phyloP scores from a whole-genome alignment of 2,797 vertebrate species.

The Thripadectes ignobilis region DNA sequence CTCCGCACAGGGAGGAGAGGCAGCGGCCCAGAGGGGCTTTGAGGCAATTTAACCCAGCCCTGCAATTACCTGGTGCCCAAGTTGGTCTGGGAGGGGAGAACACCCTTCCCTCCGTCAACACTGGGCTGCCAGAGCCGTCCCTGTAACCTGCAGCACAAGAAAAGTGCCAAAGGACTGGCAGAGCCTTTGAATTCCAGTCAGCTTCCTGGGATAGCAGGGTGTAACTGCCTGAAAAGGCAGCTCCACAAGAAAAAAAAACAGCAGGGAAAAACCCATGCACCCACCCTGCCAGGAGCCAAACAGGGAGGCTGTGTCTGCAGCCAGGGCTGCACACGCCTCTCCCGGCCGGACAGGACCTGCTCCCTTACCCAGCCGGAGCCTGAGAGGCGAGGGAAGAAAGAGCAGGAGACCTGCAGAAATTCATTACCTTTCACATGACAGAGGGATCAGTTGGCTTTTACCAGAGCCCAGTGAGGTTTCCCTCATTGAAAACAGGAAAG shows the following conservation, averaged over 20 bases:
- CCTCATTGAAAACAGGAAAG: conserved; percentile 62
- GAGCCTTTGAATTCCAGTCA: conserved; percentile 32
- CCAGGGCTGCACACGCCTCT: conserved; percentile 30
- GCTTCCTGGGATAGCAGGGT: conserved; percentile 42
- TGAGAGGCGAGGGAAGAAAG: background rate
- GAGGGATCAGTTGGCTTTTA: conserved; percentile 24
- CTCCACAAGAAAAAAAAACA: conserved; percentile 30
- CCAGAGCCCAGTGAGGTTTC: conserved; percentile 29
- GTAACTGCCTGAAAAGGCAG: conserved; percentile 40
- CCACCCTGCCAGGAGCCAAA: conserved; percentile 59
- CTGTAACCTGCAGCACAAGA: background rate
- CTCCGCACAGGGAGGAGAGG: background rate
- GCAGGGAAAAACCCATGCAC: conserved; percentile 31
- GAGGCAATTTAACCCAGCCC: background rate
- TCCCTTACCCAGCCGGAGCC: background rate
- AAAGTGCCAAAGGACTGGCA: conserved; percentile 1
- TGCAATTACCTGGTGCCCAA: background rate
- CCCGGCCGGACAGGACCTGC: background rate
- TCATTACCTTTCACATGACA: conserved; percentile 49
- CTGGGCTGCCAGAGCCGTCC: fast-evolving
- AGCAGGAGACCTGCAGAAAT: conserved; percentile 28
- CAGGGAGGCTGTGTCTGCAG: conserved; percentile 37
- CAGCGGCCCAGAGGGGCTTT: background rate
- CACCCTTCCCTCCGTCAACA: background rate
- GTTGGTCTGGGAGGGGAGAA: background rate